Evolutionary conservation across 2,888 invertebrate genomes (phyloP), one percentile per base, ranked within the genome.

Genomic region (Tryphoninae sp.): DNA sequence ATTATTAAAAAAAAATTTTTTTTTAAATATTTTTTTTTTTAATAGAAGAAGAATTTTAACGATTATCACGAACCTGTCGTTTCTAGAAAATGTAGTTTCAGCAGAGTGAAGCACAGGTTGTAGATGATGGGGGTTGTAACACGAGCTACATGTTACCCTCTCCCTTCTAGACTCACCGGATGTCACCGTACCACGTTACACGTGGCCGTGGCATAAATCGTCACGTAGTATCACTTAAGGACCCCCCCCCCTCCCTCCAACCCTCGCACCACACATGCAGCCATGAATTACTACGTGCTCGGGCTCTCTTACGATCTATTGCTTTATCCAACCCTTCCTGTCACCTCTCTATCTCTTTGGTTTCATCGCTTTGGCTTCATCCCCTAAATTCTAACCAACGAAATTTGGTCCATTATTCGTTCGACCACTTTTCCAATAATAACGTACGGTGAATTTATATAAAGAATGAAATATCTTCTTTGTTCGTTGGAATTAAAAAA

Each of bases 221-320:
- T 87, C 86, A 86, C 86, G 86, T 86, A 84, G 86, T 84, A 87
- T 87, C 87, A 87, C 86, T 89, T 86, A 87, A 85, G 77, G 69
- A 64, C 77, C 62, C 2, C 51, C 16, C 22, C 58, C 80, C 42
- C 2, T n/a, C 22, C 26, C 42, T 58, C 33, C 61, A 16, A 11
- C 59, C 40, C n/a, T 55, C 19, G 16, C 55, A 4, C 82, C 84
- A 84, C 84, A 87, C 84, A 83, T 84, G 80, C 81, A 72, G 79
- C 74, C 51, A 67, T 84, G 81, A 87, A 88, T 85, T 87, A 84
- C 84, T 84, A 84, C 81, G 79, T 81, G 83, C 67, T 71, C 78
- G 53, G 68, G 73, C 55, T 40, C 59, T 73, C 53, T 55, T 64
- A 53, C 22, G 65, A 64, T 9, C 74, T 22, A 16, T 45, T 83